phyloP scores from a whole-genome alignment of 2,797 vertebrate species.

The Pangasius mekongensis region DNA sequence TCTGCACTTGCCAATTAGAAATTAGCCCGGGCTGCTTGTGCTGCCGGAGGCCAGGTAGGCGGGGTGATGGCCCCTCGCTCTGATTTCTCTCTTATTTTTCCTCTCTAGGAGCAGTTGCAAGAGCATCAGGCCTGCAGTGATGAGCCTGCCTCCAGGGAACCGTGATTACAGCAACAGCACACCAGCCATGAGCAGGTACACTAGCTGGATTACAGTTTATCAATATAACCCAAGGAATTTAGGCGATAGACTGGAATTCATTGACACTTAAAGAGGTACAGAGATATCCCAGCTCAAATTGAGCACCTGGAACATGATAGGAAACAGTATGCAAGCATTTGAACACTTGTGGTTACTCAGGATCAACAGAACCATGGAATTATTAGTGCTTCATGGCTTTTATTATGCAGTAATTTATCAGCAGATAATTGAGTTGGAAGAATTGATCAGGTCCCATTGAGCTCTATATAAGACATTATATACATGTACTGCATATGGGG shows the following conservation, averaged over 20 bases:
- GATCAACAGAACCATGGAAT: neutral
- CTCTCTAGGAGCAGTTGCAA: slow-evolving; percentile 17
- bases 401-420: neutral
- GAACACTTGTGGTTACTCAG: neutral
- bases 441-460: neutral
- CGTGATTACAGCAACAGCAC: slow-evolving; percentile 9
- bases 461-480: neutral
- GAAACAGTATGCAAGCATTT: neutral
- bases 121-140: neutral
- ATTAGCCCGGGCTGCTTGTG: slow-evolving; percentile 29
- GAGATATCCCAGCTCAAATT: neutral
- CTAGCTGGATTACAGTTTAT: slow-evolving; percentile 14
- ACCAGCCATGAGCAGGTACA: neutral
- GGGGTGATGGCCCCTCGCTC: slow-evolving; percentile 19
- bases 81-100: slow-evolving; percentile 39
- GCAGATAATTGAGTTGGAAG: neutral
- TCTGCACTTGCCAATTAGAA: slow-evolving; percentile 45
- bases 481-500: neutral
- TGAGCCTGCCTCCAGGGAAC: slow-evolving; percentile 6
- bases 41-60: slow-evolving; percentile 21
- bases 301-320: neutral
- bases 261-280: neutral
- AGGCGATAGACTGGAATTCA: neutral
- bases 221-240: neutral
- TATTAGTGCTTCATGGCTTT: neutral